Conservation (phyloP, 2,888 invertebrate species). For the Melinopterus prodromus region DNA sequence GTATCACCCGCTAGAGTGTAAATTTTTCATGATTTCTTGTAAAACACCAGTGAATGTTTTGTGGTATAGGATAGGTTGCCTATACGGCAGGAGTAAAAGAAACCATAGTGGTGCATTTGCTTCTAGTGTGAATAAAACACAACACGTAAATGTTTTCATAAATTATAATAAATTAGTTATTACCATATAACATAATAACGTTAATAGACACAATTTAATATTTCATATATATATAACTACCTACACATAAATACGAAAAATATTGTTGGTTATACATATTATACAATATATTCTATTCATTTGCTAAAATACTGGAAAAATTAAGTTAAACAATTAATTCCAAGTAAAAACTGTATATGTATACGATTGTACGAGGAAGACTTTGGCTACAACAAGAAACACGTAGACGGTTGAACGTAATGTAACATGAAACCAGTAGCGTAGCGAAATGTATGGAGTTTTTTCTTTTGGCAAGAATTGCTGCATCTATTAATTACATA, state of each 20-base stretch:
- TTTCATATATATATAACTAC: conserved; percentile 15
- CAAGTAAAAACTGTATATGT: not conserved
- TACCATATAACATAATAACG: not conserved
- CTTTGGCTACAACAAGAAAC: not conserved
- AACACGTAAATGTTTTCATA: not conserved
- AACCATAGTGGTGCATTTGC: no score
- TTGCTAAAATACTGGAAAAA: conserved; percentile 19
- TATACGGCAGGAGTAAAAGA: no score
- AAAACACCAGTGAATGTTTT: no score
- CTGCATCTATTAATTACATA: not conserved
- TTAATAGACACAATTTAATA: not conserved
- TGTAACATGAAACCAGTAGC: not conserved
- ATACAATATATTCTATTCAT: conserved; percentile 11
- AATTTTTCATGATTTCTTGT: no score
- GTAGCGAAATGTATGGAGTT: not conserved
- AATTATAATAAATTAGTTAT: conserved; percentile 4
- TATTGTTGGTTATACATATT: conserved; percentile 13
- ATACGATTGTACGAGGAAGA: not conserved
- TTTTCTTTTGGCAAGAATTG: not conserved
- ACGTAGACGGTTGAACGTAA: not conserved
- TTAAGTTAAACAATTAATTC: conserved; percentile 18
- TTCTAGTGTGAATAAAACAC: not conserved
- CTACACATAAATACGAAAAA: conserved; percentile 18
- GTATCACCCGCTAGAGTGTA: no score
- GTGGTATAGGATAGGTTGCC: no score